Evolutionary conservation across 2,113 vertebrate species (phyloP), one percentile per base, ranked within the genome.

Genomic region (Ramphastos sulfuratus): DNA sequence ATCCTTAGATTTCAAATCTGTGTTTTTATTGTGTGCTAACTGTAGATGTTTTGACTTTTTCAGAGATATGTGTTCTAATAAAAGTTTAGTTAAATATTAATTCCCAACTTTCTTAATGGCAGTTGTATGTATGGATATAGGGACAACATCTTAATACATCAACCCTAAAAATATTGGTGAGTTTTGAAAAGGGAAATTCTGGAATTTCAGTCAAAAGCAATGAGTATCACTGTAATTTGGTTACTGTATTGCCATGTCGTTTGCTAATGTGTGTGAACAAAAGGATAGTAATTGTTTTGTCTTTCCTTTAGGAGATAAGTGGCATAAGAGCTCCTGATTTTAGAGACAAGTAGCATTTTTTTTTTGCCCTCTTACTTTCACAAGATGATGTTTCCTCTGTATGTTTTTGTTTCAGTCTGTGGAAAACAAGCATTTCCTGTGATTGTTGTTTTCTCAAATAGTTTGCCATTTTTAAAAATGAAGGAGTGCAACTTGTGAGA

Each of bases 381-480:
- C 81, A 90, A 70, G 76, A 54, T 93, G 76, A 54, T 93, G 78
- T 94, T 93, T 85, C 87, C 63, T 91, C 39, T 42, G 15, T 78
- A 21, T 59, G 17, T 25, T 76, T 85, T 88, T 84, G 60, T 59
- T 92, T 86, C 35, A 60, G 20, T 25, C 35, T 56, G 4, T 42
- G 52, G 27, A 83, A 50, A 67, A 54, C 13, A 60, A 85, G 64
- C 48, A 58, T 94, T 90, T 94, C 84, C 94, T 92, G 60, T 48
- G 35, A 84, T 92, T 93, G 67, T 64, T 60, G 21, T 73, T 65
- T 67, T 33, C 9, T 83, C 31, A 85, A 8, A 14, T 75, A 20
- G 21, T 35, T 8, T 81, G 42, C 56, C 28, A 17, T 77, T 54
- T 16, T 90, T 91, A 33, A 87, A 91, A 89, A 55, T 19, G 11